Conservation (phyloP, 1,140 invertebrate species). For the Panagrolaimus sp. region DNA sequence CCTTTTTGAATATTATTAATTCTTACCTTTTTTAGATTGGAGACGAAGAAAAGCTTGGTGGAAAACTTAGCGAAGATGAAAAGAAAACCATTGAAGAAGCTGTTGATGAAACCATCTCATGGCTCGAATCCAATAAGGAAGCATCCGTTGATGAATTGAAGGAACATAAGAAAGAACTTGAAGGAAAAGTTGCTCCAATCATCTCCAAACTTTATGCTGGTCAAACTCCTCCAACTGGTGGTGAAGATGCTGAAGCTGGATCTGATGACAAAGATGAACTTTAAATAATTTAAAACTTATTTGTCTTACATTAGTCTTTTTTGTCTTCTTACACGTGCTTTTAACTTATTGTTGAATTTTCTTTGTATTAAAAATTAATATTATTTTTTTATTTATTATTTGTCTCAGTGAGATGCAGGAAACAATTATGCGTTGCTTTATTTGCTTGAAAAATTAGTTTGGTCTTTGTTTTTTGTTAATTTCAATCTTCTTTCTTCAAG, state of each 20-base stretch:
- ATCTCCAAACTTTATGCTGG: constrained; percentile 92
- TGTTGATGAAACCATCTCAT: constrained; percentile 93
- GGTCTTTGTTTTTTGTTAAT: no score
- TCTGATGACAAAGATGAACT: constrained; percentile 58
- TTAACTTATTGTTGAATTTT: no score
- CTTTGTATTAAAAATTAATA: no score
- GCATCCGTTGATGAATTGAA: constrained; percentile 88
- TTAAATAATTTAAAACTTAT: constrained; percentile 31
- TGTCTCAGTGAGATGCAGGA: no score
- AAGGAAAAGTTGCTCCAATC: constrained; percentile 86
- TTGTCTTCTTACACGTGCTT: no score
- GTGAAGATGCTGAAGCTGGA: constrained; percentile 42
- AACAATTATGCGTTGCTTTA: no score
- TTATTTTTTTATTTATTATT: no score
- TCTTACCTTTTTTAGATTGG: constrained; percentile 63
- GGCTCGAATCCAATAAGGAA: constrained; percentile 91
- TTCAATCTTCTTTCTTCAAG: no score
- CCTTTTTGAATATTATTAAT: neutral
- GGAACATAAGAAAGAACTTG: constrained; percentile 92
- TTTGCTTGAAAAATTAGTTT: no score
- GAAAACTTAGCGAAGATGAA: constrained; percentile 81
- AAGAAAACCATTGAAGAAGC: constrained; percentile 89
- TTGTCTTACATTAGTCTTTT: no score
- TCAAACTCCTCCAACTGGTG: constrained; percentile 67
- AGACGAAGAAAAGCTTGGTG: constrained; percentile 95